Evolutionary conservation across 1,140 invertebrate genomes (phyloP).

Genomic region (Heliconius melpomene): DNA sequence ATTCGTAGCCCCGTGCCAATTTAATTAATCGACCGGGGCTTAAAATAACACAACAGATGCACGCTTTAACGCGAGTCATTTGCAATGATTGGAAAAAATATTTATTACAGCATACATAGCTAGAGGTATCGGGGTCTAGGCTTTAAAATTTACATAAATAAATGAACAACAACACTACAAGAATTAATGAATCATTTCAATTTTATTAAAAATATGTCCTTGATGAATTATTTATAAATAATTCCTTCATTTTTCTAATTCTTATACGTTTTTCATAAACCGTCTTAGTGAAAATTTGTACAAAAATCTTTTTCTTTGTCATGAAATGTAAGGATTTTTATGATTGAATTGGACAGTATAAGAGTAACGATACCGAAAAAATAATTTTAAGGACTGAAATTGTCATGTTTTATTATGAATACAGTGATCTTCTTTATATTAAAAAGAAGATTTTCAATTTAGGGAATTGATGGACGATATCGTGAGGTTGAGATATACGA

Average conservation of each 20-base stretch:
- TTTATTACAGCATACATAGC: not conserved
- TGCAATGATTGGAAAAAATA: not conserved
- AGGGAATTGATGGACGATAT: slow-evolving; percentile 3
- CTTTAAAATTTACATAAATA: slow-evolving; percentile 2
- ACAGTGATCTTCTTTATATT: slow-evolving; percentile 23
- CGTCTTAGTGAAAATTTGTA: not conserved
- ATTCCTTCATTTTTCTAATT: not conserved
- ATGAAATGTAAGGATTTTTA: not conserved
- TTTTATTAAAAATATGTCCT: not conserved
- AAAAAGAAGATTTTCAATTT: slow-evolving; percentile 16
- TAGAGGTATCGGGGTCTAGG: not conserved
- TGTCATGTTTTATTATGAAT: slow-evolving; percentile 28
- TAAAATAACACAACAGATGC: slow-evolving; percentile 14
- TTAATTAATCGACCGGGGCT: slow-evolving; percentile 7
- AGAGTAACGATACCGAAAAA: slow-evolving; percentile 19
- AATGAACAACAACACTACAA: not conserved
- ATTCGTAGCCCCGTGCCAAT: slow-evolving; percentile 10
- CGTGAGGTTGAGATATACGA: not conserved
- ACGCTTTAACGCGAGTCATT: slow-evolving; percentile 11
- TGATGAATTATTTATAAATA: not conserved
- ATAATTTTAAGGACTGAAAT: slow-evolving; percentile 24
- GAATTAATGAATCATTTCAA: not conserved
- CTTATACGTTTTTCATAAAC: not conserved
- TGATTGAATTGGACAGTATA: slow-evolving; percentile 14
- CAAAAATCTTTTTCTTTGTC: slow-evolving; percentile 9